Base-by-base conservation (phyloP, 1,140 invertebrate species). In the Drosophila fuyamai region DNA sequence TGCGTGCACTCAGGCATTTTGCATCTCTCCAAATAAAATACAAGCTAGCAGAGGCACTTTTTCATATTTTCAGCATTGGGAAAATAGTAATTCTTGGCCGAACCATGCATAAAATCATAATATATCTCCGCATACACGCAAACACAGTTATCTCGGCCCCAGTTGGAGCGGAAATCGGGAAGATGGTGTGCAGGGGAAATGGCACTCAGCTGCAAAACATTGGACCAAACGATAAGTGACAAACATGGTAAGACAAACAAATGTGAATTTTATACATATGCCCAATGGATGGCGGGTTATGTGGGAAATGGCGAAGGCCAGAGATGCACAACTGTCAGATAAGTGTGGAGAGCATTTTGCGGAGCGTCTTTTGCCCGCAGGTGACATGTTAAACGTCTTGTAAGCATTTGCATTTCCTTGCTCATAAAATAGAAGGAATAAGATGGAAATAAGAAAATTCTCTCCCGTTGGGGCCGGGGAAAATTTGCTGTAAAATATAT, bases 331-430 rank as follows among this genome's bases (percentile, higher is more conserved):
- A 88, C 79, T 88, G 83, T 88, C 83, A 83, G 83, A 88, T 88
- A 88, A 88, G 80, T 89, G 76, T 59, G 79, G 63, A 76, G 72
- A 89, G 72, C 56, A 79, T 76, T 83, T 83, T 88, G 55, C 67
- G 58, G 61, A 81, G 76, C 80, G 74, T 75, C 75, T 62, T 78
- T 59, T 83, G 83, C 76, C 83, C 83, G 79, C 84, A 88, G 83
- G 83, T 88, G 83, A 88, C 83, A 83, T 89, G 83, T 89, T 88
- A 88, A 88, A 88, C 83, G 79, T 88, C 84, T 89, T 88, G 84
- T 88, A 88, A 88, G 84, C 72, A 88, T 86, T 86, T 86, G 83
- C 83, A 88, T 88, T 83, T 76, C 60, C 75, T 41, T 50, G 63
- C 81, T 57, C 72, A 60, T 53, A 57, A 66, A 55, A 62, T 54